A percentile compares a stretch with the other conserved stretches of the same genome.
Conservation (phyloP, 2,888 invertebrate species). For the Hoplodrina ambigua region DNA sequence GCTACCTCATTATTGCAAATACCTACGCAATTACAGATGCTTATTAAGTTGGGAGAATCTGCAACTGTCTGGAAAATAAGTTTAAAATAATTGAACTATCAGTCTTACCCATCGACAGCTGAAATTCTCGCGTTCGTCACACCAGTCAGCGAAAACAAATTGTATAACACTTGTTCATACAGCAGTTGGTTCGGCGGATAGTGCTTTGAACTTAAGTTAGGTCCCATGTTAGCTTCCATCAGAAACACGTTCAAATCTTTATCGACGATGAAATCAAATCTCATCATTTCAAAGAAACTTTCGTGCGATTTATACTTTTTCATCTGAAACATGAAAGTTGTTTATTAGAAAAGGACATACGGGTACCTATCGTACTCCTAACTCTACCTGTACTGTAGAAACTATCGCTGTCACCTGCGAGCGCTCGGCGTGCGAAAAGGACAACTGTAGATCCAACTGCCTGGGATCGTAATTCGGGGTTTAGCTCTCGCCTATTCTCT, state of each 20-base stretch:
- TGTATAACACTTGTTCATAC: constrained; percentile 98
- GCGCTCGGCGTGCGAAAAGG: too few relatives aligned
- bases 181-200: constrained; percentile 96
- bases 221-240: constrained; percentile 99
- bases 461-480: too few relatives aligned
- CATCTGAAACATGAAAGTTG: constrained; percentile 70
- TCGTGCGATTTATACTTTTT: constrained; percentile 87
- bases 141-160: constrained; percentile 95
- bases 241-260: constrained; percentile 95
- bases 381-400: too few relatives aligned
- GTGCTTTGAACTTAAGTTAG: constrained; percentile 98
- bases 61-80: neutral
- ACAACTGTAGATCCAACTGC: too few relatives aligned
- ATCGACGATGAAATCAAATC: constrained; percentile 98
- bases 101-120: constrained; percentile 59
- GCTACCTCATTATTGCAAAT: too few relatives aligned
- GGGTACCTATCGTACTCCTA: too few relatives aligned
- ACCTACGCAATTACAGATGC: too few relatives aligned
- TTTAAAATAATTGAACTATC: neutral
- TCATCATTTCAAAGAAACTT: constrained; percentile 98
- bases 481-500: too few relatives aligned
- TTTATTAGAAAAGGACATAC: neutral
- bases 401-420: too few relatives aligned
- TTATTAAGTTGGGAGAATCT: neutral
- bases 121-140: constrained; percentile 82